Evolutionary conservation across 1,140 invertebrate genomes (phyloP).

Genomic region (Ericerus pela): DNA sequence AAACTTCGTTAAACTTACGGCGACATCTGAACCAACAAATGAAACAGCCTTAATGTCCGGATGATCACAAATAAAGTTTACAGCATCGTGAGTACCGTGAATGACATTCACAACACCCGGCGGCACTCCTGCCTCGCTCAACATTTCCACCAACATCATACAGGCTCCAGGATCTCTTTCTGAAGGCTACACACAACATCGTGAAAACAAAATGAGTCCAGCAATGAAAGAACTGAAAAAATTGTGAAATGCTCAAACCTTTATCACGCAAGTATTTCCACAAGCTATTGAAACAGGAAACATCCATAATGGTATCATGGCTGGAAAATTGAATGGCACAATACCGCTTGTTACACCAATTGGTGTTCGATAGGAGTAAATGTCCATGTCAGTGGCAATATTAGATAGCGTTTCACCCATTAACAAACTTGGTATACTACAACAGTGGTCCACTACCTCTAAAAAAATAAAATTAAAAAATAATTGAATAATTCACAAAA

Average conservation of each 20-base stretch:
- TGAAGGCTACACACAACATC: conserved; percentile 56
- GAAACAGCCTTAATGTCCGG: conserved; percentile 94
- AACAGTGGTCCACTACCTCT: conserved; percentile 95
- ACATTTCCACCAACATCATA: conserved; percentile 82
- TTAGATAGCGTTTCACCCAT: conserved; percentile 75
- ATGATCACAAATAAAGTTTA: conserved; percentile 95
- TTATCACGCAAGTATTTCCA: conserved; percentile 64
- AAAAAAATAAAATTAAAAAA: conserved; percentile 20
- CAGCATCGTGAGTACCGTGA: conserved; percentile 83
- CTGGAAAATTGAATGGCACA: conserved; percentile 91
- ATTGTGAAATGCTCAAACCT: conserved; percentile 27
- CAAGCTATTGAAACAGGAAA: conserved; percentile 86
- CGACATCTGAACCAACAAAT: conserved; percentile 93
- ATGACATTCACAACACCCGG: conserved; percentile 91
- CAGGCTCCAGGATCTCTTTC: conserved; percentile 94
- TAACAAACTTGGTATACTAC: conserved; percentile 77
- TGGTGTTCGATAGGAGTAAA: conserved; percentile 73
- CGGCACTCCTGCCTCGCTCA: conserved; percentile 81
- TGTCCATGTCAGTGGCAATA: conserved; percentile 88
- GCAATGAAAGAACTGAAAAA: not conserved
- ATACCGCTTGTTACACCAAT: conserved; percentile 81
- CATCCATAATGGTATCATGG: conserved; percentile 99
- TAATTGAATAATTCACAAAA: not conserved
- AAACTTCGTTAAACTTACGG: conserved; percentile 40
- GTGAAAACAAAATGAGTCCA: not conserved